Percentiles rank a stretch among this genome's conserved stretches.
These are phyloP conservation scores for Mesocentrotus franciscanus DNA, from an alignment of 53 echinoderm and acorn worm genomes.

Conservation along the genomic window DNA sequence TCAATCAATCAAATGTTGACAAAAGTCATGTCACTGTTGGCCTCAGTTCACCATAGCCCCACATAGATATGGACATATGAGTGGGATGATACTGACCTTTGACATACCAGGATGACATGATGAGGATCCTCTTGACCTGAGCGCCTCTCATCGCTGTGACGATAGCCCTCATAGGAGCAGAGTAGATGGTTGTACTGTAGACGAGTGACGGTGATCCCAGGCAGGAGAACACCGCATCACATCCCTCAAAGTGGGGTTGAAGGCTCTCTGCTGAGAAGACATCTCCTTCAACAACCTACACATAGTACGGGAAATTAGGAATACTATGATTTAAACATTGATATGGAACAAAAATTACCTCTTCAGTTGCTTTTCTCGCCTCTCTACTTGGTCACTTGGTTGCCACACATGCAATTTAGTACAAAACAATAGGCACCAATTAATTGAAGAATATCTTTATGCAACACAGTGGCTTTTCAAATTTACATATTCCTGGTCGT, in stretches of 20 bases:
- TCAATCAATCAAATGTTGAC: too few relatives aligned
- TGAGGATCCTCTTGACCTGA: constrained; percentile 67
- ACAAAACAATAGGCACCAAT: too few relatives aligned
- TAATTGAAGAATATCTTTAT: too few relatives aligned
- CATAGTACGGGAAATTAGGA: not conserved
- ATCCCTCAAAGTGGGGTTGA: constrained; percentile 67
- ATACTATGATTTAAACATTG: not conserved
- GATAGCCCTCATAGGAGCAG: constrained; percentile 76
- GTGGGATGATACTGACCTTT: constrained; percentile 49
- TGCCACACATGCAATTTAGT: too few relatives aligned
- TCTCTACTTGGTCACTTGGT: too few relatives aligned
- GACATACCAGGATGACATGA: constrained; percentile 84
- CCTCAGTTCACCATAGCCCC: too few relatives aligned
- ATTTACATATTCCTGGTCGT: too few relatives aligned
- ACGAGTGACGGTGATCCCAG: constrained; percentile 70
- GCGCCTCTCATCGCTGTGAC: constrained; percentile 76
- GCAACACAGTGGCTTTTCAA: too few relatives aligned
- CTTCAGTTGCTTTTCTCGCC: too few relatives aligned
- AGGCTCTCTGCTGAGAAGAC: constrained; percentile 72
- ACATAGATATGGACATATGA: too few relatives aligned
- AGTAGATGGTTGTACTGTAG: constrained; percentile 74
- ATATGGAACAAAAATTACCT: not conserved
- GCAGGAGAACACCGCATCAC: constrained; percentile 84
- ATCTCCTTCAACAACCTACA: constrained; percentile 64
- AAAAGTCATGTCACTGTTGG: too few relatives aligned